These are phyloP conservation scores for Artibeus lituratus DNA, from an alignment of 2,797 vertebrate genomes.

Conservation along the genomic window DNA sequence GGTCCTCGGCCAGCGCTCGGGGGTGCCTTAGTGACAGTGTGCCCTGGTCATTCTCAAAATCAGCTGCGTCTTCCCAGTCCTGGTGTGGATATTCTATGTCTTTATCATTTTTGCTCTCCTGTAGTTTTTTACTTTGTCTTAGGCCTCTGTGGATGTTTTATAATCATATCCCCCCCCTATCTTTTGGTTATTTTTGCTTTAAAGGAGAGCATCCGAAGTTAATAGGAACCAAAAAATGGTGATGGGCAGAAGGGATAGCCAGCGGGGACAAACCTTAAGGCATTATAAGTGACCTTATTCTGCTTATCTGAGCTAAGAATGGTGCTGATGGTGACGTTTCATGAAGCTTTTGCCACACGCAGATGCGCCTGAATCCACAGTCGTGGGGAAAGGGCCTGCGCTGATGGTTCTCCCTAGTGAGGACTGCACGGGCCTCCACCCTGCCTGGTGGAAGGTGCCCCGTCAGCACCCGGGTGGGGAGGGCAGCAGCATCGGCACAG, in stretches of 20 bases:
- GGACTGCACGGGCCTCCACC: neutral
- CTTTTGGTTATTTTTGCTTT: slow-evolving; percentile 44
- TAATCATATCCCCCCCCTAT: neutral
- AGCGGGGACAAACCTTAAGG: slow-evolving; percentile 54
- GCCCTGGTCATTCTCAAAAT: neutral
- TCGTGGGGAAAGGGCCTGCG: neutral
- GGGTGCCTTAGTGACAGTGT: neutral
- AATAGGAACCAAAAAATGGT: slow-evolving; percentile 71
- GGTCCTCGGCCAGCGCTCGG: neutral
- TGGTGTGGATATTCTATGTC: neutral
- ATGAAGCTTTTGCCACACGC: neutral
- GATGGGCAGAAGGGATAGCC: slow-evolving; percentile 54
- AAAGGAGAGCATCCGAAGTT: slow-evolving; percentile 58
- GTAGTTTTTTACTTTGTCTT: slow-evolving; percentile 29
- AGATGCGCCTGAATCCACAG: neutral
- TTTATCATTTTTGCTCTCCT: neutral
- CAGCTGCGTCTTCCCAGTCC: neutral
- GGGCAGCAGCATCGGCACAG: neutral
- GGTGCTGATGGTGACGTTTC: slow-evolving; percentile 44
- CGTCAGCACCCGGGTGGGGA: neutral
- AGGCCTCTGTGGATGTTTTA: slow-evolving; percentile 18
- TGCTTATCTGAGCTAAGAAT: slow-evolving; percentile 67
- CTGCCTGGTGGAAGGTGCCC: slow-evolving; percentile 6
- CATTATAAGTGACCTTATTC: slow-evolving; percentile 75
- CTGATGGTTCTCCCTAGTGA: neutral